phyloP scores from a whole-genome alignment of 2,888 invertebrate genomes.

The Nemapogon koenigi region DNA sequence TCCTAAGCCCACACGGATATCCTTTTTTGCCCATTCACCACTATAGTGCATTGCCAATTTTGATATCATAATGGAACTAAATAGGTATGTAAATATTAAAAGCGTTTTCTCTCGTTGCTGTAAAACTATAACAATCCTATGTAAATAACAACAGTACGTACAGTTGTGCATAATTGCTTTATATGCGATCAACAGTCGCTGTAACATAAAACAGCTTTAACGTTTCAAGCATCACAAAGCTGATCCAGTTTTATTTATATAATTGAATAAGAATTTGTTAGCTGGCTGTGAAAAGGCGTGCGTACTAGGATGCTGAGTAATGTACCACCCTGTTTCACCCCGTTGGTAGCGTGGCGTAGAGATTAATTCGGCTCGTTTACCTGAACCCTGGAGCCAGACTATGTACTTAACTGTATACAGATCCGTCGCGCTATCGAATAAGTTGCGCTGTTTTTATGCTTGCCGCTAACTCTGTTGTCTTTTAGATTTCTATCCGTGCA shows the following conservation, averaged over 20 bases:
- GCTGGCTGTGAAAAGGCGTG: conserved; percentile 41
- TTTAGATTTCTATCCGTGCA: too few species aligned
- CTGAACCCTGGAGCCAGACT: conserved; percentile 37
- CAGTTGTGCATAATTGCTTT: too few species aligned
- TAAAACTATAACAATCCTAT: too few species aligned
- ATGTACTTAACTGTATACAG: conserved; percentile 26
- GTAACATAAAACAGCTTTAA: conserved; percentile 46
- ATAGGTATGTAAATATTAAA: too few species aligned
- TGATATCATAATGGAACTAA: too few species aligned
- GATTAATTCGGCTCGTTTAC: conserved; percentile 57
- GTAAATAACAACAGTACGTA: too few species aligned
- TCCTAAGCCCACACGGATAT: too few species aligned
- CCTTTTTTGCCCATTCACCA: too few species aligned
- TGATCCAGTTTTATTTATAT: conserved; percentile 60
- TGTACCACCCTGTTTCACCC: conserved; percentile 28
- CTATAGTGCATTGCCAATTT: too few species aligned
- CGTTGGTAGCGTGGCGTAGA: conserved; percentile 26
- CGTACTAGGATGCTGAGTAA: conserved; percentile 32
- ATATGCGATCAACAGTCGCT: too few species aligned
- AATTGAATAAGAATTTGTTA: conserved; percentile 57
- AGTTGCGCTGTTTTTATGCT: conserved; percentile 5
- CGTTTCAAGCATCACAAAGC: conserved; percentile 45
- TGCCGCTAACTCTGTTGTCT: conserved; percentile 1
- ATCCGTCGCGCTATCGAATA: not conserved
- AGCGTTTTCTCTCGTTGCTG: too few species aligned